Conservation (phyloP, 1,140 invertebrate genomes). For the Drosophila eugracilis region DNA sequence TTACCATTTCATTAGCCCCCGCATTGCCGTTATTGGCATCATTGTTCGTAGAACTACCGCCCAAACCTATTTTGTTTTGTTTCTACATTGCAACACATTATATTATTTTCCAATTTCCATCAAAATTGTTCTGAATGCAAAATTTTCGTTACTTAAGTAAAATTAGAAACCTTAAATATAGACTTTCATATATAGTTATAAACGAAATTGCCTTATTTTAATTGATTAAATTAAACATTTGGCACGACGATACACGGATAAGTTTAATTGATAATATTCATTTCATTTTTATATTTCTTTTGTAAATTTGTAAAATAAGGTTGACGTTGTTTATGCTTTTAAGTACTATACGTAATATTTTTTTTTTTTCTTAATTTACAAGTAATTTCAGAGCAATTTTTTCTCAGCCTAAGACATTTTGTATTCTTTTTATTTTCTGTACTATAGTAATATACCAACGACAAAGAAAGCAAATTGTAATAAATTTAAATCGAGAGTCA, state of each 20-base stretch:
- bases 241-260: too few species aligned
- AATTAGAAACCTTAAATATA: constrained; percentile 32
- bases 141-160: constrained; percentile 54
- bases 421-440: constrained; percentile 30
- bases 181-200: constrained; percentile 28
- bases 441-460: constrained; percentile 2
- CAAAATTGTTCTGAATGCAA: constrained; percentile 84
- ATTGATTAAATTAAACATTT: constrained; percentile 12
- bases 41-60: constrained; percentile 23
- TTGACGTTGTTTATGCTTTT: constrained; percentile 61
- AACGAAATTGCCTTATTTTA: neutral
- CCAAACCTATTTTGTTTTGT: constrained; percentile 47
- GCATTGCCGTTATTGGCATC: constrained; percentile 16
- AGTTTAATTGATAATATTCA: too few species aligned
- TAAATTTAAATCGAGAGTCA: neutral
- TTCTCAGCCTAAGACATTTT: constrained; percentile 22
- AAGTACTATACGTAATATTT: constrained; percentile 52
- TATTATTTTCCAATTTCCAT: constrained; percentile 49
- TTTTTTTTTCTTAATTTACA: constrained; percentile 49
- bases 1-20: constrained; percentile 6
- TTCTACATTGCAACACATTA: constrained; percentile 56
- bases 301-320: constrained; percentile 1
- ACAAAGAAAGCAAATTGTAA: constrained; percentile 6
- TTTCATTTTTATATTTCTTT: neutral
- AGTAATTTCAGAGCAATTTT: constrained; percentile 76